phyloP scores from a whole-genome alignment of 2,888 invertebrate species.

The Melitaea athalia region DNA sequence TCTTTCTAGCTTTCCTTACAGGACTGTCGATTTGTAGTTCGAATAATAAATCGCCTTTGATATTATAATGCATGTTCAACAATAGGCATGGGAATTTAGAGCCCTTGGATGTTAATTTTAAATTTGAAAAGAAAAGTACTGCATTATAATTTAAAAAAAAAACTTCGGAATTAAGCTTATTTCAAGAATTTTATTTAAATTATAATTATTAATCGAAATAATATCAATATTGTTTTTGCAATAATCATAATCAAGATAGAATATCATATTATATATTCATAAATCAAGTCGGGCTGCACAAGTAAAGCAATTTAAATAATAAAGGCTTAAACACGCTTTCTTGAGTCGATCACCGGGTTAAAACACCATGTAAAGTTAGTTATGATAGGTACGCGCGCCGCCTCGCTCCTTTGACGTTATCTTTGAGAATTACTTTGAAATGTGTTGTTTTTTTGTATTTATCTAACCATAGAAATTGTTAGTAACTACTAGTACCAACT shows the following conservation, averaged over 20 bases:
- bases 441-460: neutral
- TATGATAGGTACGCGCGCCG: constrained; percentile 12
- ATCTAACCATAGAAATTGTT: neutral
- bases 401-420: neutral
- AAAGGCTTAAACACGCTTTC: constrained; percentile 41
- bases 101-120: too few relatives aligned
- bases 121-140: too few relatives aligned
- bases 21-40: too few relatives aligned
- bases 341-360: constrained; percentile 35
- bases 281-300: constrained; percentile 8
- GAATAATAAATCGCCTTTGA: too few relatives aligned
- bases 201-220: neutral
- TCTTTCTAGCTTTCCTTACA: too few relatives aligned
- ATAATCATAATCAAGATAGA: too few relatives aligned
- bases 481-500: too few relatives aligned
- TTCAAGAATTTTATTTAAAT: neutral
- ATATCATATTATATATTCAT: neutral
- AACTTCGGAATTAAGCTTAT: neutral
- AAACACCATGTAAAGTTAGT: constrained; percentile 43
- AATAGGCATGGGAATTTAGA: too few relatives aligned
- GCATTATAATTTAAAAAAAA: neutral
- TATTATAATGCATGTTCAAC: too few relatives aligned
- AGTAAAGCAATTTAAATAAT: constrained; percentile 5
- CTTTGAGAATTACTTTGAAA: neutral
- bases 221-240: neutral